These are phyloP conservation scores for Pogonus chalceus DNA, from an alignment of 1,140 invertebrate genomes.

Conservation along the genomic window DNA sequence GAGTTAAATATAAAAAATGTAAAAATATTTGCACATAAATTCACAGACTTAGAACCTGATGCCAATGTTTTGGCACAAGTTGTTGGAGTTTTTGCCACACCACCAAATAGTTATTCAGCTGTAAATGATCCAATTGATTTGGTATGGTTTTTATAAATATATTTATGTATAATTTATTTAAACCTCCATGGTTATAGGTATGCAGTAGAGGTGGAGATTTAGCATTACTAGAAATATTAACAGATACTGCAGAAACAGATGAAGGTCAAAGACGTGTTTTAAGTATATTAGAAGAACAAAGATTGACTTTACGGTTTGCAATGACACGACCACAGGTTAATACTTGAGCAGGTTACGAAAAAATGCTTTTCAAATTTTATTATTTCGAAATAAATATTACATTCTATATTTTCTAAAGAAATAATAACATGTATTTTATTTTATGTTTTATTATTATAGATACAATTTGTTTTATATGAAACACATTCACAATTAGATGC, in stretches of 20 bases:
- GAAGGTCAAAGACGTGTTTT: conserved; percentile 46
- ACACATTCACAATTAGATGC: conserved; percentile 56
- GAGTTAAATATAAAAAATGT: conserved; percentile 44
- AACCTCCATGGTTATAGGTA: conserved; percentile 19
- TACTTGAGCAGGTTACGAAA: background rate
- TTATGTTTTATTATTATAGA: conserved; percentile 32
- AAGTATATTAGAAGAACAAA: conserved; percentile 53
- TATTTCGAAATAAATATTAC: background rate
- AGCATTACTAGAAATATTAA: conserved; percentile 53
- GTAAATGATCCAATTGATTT: conserved; percentile 63
- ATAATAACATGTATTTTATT: no score
- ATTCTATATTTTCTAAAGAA: background rate
- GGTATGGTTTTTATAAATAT: conserved; percentile 29
- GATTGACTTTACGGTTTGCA: conserved; percentile 49
- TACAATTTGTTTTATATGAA: conserved; percentile 59
- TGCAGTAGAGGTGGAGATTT: conserved; percentile 56
- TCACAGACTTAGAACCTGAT: conserved; percentile 45
- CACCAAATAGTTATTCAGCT: conserved; percentile 64
- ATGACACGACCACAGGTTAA: conserved; percentile 56
- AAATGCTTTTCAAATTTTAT: background rate
- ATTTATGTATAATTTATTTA: background rate
- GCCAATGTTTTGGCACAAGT: conserved; percentile 51
- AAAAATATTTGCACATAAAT: conserved; percentile 46
- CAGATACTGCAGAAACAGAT: conserved; percentile 50
- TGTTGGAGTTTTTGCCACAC: conserved; percentile 60